These are phyloP conservation scores for Phanerotoma sp. DNA, from an alignment of 2,888 invertebrate species.

Conservation along the genomic window DNA sequence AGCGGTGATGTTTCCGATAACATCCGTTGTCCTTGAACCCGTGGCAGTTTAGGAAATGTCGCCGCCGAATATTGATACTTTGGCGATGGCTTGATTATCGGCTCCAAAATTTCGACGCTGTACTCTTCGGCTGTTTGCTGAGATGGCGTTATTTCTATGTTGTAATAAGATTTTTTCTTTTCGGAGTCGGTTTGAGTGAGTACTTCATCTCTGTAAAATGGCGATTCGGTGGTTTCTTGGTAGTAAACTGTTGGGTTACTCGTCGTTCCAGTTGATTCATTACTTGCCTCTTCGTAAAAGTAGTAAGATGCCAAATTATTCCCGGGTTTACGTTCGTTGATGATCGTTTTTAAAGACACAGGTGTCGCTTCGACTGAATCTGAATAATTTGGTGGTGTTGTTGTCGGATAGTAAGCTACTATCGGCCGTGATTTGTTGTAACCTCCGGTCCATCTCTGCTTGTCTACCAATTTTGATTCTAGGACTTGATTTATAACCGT, in stretches of 20 bases:
- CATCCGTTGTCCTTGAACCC: slow-evolving; percentile 39
- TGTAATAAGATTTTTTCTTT: slow-evolving; percentile 38
- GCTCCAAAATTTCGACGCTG: slow-evolving; percentile 43
- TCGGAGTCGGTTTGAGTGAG: slow-evolving; percentile 11
- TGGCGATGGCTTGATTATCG: slow-evolving; percentile 42
- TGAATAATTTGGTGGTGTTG: slow-evolving; percentile 51
- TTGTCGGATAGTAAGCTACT: slow-evolving; percentile 63
- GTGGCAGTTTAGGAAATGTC: slow-evolving; percentile 35
- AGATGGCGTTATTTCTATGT: slow-evolving; percentile 34
- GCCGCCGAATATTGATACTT: slow-evolving; percentile 41
- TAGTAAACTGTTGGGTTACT: slow-evolving; percentile 40
- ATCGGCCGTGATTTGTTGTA: slow-evolving; percentile 66
- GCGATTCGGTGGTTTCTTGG: slow-evolving; percentile 42
- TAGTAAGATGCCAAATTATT: slow-evolving; percentile 65
- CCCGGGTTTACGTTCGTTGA: slow-evolving; percentile 35
- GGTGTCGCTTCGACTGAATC: slow-evolving; percentile 48
- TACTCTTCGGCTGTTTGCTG: slow-evolving; percentile 41
- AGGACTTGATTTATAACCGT: slow-evolving; percentile 40
- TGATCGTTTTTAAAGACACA: slow-evolving; percentile 38
- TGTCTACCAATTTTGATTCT: slow-evolving; percentile 44
- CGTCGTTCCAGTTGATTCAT: slow-evolving; percentile 40
- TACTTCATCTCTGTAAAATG: slow-evolving; percentile 28
- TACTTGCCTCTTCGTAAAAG: slow-evolving; percentile 65
- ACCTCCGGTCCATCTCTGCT: slow-evolving; percentile 54
- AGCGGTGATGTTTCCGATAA: slow-evolving; percentile 38